Percentiles rank a stretch among this genome's conserved stretches.
Evolutionary conservation across 2,113 vertebrate species (phyloP).

Genomic region (Hemichromis elongatus): DNA sequence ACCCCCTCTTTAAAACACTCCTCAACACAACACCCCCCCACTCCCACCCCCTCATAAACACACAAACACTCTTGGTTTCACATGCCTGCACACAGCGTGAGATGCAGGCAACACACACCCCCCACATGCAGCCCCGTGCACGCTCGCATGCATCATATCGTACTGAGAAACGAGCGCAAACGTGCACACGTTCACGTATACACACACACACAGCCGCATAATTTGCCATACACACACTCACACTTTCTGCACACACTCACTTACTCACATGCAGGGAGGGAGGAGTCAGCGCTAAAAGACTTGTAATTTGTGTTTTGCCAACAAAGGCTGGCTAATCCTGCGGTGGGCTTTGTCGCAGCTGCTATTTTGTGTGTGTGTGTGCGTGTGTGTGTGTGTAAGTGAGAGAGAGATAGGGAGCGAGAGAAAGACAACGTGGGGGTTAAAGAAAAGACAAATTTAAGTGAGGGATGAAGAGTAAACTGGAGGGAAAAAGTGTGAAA

Average conservation of each 20-base stretch:
- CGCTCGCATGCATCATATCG: neutral
- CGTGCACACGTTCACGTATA: neutral
- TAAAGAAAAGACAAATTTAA: neutral
- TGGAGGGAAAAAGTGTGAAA: neutral
- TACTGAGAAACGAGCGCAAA: neutral
- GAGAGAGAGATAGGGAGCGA: neutral
- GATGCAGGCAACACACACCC: conserved; percentile 5
- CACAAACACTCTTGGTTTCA: neutral
- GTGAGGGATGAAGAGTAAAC: neutral
- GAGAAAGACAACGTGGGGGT: neutral
- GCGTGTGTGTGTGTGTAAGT: neutral
- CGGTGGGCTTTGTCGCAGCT: conserved; percentile 52
- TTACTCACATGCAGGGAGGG: conserved; percentile 8
- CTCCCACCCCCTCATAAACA: neutral
- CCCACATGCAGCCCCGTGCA: neutral
- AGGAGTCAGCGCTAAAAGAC: conserved; percentile 52
- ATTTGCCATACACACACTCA: neutral
- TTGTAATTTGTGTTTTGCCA: conserved; percentile 72
- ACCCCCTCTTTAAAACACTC: conserved; percentile 5
- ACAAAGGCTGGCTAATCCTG: conserved; percentile 67
- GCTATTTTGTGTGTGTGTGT: conserved; percentile 30
- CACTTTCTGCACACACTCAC: conserved; percentile 6
- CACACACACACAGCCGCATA: neutral
- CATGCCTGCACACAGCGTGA: neutral
- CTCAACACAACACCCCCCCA: neutral